Evolutionary conservation across 2,888 invertebrate genomes (phyloP).

Genomic region (Eubasilissa splendida): DNA sequence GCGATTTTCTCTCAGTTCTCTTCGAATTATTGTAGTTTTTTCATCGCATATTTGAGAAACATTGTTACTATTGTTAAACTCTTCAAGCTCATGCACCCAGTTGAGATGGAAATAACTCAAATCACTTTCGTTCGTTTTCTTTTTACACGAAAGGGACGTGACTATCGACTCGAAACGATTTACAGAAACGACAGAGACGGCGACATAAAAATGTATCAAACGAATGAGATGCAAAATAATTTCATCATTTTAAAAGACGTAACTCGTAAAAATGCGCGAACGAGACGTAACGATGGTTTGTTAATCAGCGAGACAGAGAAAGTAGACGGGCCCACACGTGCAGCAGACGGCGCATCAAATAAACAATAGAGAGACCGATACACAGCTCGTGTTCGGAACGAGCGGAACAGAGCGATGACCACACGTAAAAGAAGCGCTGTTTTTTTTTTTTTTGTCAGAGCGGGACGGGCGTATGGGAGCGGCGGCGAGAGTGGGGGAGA

Average conservation of each 20-base stretch:
- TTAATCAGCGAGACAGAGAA: not conserved
- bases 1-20: too few relatives aligned
- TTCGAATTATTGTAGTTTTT: not conserved
- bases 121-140: constrained; percentile 2
- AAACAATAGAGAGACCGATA: constrained; percentile 30
- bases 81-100: not conserved
- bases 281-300: not conserved
- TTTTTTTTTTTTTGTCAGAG: constrained; percentile 15
- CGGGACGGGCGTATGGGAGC: constrained; percentile 10
- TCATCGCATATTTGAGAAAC: not conserved
- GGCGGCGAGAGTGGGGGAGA: constrained; percentile 9
- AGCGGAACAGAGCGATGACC: constrained; percentile 21
- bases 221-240: not conserved
- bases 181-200: not conserved
- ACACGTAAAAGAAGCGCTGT: constrained; percentile 30
- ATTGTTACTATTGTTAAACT: not conserved
- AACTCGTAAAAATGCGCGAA: not conserved
- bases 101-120: constrained; percentile 3
- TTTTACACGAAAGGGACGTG: constrained; percentile 17
- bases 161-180: not conserved
- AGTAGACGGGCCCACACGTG: constrained; percentile 2
- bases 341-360: constrained; percentile 6
- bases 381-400: not conserved
- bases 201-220: not conserved
- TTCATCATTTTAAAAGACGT: not conserved